A percentile compares a stretch with the other conserved stretches of the same genome.
phyloP scores from a whole-genome alignment of 2,888 invertebrate genomes.

The Sceliomorpha sp. region DNA sequence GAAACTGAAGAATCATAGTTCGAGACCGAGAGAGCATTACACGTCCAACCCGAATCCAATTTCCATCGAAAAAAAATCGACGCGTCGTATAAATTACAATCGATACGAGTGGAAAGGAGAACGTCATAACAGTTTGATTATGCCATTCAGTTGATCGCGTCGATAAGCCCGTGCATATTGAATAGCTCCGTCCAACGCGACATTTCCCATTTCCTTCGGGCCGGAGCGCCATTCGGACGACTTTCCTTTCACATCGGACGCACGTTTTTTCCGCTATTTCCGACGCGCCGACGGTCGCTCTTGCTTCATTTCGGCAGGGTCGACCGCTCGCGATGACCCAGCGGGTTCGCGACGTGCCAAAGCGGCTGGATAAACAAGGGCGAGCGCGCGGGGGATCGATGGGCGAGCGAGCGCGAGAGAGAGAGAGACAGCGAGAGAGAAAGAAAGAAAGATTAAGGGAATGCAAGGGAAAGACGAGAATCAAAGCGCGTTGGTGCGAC shows the following conservation, averaged over 20 bases:
- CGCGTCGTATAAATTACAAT: too few relatives aligned
- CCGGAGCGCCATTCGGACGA: conserved; percentile 16
- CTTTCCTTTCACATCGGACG: conserved; percentile 19
- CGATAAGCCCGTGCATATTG: too few relatives aligned
- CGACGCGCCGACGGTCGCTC: conserved; percentile 15
- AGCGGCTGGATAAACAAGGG: conserved; percentile 66
- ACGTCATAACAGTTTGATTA: too few relatives aligned
- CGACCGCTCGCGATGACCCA: conserved; percentile 35
- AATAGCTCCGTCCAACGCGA: neutral
- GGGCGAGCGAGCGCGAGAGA: conserved; percentile 36
- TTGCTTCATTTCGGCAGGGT: conserved; percentile 46
- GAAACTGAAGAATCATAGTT: too few relatives aligned
- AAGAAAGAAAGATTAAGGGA: conserved; percentile 46
- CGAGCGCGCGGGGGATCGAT: conserved; percentile 48
- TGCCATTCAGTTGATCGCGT: too few relatives aligned
- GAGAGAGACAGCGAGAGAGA: too few relatives aligned
- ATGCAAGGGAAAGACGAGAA: conserved; percentile 32
- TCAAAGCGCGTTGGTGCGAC: conserved; percentile 27
- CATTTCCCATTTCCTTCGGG: conserved; percentile 5
- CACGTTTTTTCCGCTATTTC: conserved; percentile 3
- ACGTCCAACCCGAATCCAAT: too few relatives aligned
- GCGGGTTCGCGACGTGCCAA: conserved; percentile 60
- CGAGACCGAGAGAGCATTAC: too few relatives aligned
- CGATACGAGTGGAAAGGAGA: too few relatives aligned
- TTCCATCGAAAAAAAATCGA: neutral